phyloP scores from a whole-genome alignment of 2,797 vertebrate species.

The Diplodus sargus region DNA sequence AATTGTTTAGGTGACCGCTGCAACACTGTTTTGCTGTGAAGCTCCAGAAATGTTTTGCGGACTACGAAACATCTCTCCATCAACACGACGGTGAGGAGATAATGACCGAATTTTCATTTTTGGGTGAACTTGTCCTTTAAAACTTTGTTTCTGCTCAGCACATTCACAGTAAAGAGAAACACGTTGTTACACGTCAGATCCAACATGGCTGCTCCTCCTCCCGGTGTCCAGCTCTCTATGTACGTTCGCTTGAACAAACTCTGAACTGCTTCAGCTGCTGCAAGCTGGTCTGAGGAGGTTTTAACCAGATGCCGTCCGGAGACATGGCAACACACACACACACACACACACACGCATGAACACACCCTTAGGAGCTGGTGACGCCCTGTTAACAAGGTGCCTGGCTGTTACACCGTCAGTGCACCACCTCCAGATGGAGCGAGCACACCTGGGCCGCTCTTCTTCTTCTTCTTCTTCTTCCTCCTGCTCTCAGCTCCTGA shows the following conservation, averaged over 20 bases:
- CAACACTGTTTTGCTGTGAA: too few relatives aligned
- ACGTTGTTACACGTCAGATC: neutral
- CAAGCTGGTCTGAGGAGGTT: slow-evolving; percentile 48
- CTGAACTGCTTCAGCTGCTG: slow-evolving; percentile 12
- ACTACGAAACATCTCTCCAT: too few relatives aligned
- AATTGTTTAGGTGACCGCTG: too few relatives aligned
- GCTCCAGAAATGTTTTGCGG: too few relatives aligned
- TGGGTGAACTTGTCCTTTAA: too few relatives aligned
- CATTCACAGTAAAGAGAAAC: too few relatives aligned
- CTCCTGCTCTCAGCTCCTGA: neutral
- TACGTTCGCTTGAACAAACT: neutral
- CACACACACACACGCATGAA: neutral
- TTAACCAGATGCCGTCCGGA: slow-evolving; percentile 28
- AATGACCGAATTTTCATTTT: too few relatives aligned
- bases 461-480: neutral
- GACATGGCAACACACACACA: slow-evolving; percentile 1
- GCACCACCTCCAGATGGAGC: slow-evolving; percentile 51
- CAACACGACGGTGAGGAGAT: too few relatives aligned
- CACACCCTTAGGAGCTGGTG: slow-evolving; percentile 8
- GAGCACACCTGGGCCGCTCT: slow-evolving; percentile 31
- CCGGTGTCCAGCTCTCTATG: neutral
- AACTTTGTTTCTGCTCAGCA: too few relatives aligned
- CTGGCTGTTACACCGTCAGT: slow-evolving; percentile 3
- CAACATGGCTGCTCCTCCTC: slow-evolving; percentile 4
- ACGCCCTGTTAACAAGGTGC: slow-evolving; percentile 11